Base-by-base conservation (phyloP, 2,888 invertebrate genomes). In the Acrocyrtus sp. region DNA sequence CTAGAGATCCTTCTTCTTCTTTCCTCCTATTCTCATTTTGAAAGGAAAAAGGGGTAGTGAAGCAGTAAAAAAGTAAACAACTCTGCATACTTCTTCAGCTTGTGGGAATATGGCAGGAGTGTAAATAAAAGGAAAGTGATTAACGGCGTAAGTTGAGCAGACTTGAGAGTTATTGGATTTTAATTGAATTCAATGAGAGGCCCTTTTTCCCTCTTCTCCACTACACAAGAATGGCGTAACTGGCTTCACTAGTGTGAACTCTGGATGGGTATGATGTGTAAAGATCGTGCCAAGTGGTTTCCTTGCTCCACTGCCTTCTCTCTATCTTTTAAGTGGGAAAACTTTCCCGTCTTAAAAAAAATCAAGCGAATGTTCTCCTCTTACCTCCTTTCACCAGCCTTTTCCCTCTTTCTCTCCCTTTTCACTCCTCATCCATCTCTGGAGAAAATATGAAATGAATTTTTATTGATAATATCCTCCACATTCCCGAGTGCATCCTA, bases 111-210 rank as follows among this genome's bases (percentile, higher is more conserved):
- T 48, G 66, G 57, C 56, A 56, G 56, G n/a, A n/a, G n/a, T 50
- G 63, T 63, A 63, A 63, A 66, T 66, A 66, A 57, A 66, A n/a
- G 66, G 39, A 56, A 56, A 66, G 66, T 66, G 66, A 66, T 66
- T 66, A 66, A 66, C 66, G 66, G 57, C 66, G 48, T 56, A 57
- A 66, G 66, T 66, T 66, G 47, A 66, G 54, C 47, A 47, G 66
- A 66, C 54, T 63, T 63, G 63, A 56, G 56, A 66, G 66, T 66
- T 66, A 66, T 66, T 66, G 66, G 66, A 66, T 57, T 66, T 66
- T 66, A 66, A 66, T 66, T 66, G 66, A 66, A 66, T 66, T 66
- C 66, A 66, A 56, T 66, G 66, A 66, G 48, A 66, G 45, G 47
- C 54, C 43, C 47, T 17, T 53, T 29, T 34, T 53, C 47, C 24